Percentiles rank a stretch among this genome's conserved stretches.
Evolutionary conservation across 2,888 invertebrate species (phyloP).

Genomic region (Mythimna loreyi): DNA sequence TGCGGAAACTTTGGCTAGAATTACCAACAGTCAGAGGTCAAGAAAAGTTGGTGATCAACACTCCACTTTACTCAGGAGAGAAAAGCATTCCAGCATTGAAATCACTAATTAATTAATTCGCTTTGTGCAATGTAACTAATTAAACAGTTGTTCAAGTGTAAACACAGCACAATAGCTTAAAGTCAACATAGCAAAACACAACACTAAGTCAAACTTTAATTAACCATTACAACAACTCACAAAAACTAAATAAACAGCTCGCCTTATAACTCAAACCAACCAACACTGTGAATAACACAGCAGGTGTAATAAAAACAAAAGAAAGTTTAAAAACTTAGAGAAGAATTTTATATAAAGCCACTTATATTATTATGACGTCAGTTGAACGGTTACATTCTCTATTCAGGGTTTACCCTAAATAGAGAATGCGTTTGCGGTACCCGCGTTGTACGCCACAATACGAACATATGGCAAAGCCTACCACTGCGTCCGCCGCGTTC

Average conservation of each 20-base stretch:
- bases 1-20: no score
- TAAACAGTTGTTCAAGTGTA: not conserved
- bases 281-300: conserved; percentile 31
- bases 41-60: not conserved
- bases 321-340: conserved; percentile 21
- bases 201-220: conserved; percentile 26
- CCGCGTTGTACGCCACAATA: no score
- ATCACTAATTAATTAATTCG: not conserved
- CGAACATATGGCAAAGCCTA: no score
- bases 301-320: conserved; percentile 35
- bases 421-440: no score
- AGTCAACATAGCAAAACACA: conserved; percentile 11
- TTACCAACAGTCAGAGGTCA: not conserved
- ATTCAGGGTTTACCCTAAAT: no score
- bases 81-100: not conserved
- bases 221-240: conserved; percentile 23
- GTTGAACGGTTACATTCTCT: no score
- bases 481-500: no score
- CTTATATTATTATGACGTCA: not conserved
- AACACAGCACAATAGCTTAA: conserved; percentile 6
- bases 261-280: conserved; percentile 31
- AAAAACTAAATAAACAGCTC: conserved; percentile 18
- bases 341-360: conserved; percentile 36
- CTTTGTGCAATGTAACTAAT: conserved; percentile 8
- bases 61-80: not conserved